Evolutionary conservation across 2,888 invertebrate genomes (phyloP), one percentile per base, ranked within the genome.

Genomic region (Lymantria dispar): DNA sequence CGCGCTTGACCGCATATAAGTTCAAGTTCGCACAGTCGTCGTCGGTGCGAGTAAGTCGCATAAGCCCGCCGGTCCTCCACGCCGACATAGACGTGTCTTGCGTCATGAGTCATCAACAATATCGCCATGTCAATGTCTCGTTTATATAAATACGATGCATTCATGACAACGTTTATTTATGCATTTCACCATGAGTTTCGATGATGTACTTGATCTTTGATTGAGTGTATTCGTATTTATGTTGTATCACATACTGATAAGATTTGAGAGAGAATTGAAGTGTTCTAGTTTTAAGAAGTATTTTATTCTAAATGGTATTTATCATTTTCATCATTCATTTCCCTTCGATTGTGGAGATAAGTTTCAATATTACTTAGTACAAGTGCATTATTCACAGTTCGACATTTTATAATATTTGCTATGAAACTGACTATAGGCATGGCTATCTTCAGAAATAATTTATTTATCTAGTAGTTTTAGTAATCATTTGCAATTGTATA

Each of bases 1-100:
- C 81, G 80, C 73, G 78, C 85, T 86, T 87, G 85, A 87, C 85
- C 83, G 80, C 73, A 54, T 48, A 58, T 52, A 69, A 77, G 85
- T 87, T 87, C 86, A 87, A 86, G 86, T 83, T 82, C 80, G 78
- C 76, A 70, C 69, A 70, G 64, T 68, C 22, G 7, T 12, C 2
- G 64, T 64, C 67, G 63, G 68, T 59, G 56, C 64, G 51, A 54
- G 50, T 54, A 54, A 47, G 76, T 83, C 83, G 80, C 75, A 76
- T 76, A 83, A 81, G 74, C 70, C 67, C 67, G 56, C 53, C 54
- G 61, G 62, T 54, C 58, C 61, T 65, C 63, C 63, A 53, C 66
- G 57, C 64, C 68, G 64, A 67, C 62, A 59, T 56, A 70, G 64
- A 68, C 70, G 69, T 72, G 65, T 72, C 74, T 72, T 70, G 74